Conservation (phyloP, 2,797 vertebrate species). For the Dicrostonyx torquatus region DNA sequence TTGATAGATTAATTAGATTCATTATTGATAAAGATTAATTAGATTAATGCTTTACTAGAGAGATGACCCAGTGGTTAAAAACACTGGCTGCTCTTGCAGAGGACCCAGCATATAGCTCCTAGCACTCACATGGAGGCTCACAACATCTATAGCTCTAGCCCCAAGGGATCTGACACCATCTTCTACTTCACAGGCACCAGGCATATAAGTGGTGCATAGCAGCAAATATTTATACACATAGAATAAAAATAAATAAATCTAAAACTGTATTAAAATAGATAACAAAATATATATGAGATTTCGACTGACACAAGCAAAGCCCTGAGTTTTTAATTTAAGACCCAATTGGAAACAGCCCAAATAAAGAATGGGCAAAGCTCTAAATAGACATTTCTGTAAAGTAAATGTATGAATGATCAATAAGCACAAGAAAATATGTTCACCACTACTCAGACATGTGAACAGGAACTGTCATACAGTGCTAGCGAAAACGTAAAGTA, state of each 20-base stretch:
- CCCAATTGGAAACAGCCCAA: background rate
- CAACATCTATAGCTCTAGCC: background rate
- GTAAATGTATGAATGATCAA: background rate
- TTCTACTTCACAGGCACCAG: background rate
- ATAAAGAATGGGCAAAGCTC: background rate
- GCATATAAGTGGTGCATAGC: background rate
- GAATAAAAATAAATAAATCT: background rate
- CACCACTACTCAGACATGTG: background rate
- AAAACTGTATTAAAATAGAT: background rate
- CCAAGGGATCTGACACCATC: background rate
- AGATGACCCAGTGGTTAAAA: background rate
- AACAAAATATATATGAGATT: background rate
- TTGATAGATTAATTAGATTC: no score
- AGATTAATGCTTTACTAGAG: background rate
- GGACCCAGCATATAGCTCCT: background rate
- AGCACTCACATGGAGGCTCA: background rate
- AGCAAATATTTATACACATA: background rate
- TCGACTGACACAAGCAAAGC: background rate
- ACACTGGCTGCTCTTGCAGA: background rate
- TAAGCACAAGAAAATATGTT: background rate
- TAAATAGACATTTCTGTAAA: background rate
- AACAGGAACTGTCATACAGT: background rate
- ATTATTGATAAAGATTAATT: no score
- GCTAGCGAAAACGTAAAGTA: background rate
- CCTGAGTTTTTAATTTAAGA: background rate